Evolutionary conservation across 2,797 vertebrate genomes (phyloP).

Genomic region (Macropodus opercularis): DNA sequence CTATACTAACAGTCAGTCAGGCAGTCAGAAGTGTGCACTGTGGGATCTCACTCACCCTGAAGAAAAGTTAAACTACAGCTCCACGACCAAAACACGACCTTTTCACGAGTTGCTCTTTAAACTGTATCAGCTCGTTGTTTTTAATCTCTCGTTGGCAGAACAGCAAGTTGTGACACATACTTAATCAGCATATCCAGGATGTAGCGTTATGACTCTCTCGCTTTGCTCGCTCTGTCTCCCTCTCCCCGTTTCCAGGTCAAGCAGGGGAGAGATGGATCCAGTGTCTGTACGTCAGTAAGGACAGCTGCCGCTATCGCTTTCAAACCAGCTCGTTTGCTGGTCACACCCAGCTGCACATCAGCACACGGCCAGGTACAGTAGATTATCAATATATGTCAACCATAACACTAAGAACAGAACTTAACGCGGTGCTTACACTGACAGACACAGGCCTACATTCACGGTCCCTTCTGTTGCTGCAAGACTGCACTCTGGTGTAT

Average conservation of each 20-base stretch:
- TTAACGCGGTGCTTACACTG: neutral
- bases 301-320: conserved; percentile 80
- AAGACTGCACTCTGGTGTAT: conserved; percentile 60
- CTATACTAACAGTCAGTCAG: too few relatives aligned
- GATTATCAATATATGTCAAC: too few relatives aligned
- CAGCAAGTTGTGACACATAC: too few relatives aligned
- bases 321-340: conserved; percentile 68
- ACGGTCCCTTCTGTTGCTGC: conserved; percentile 63
- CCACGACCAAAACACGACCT: too few relatives aligned
- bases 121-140: too few relatives aligned
- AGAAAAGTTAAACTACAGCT: too few relatives aligned
- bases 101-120: too few relatives aligned
- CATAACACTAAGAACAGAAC: too few relatives aligned
- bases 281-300: conserved; percentile 77
- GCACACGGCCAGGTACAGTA: conserved; percentile 75
- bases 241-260: conserved; percentile 48
- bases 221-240: neutral
- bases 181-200: too few relatives aligned
- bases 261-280: conserved; percentile 61
- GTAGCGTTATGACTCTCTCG: too few relatives aligned
- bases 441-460: conserved; percentile 20
- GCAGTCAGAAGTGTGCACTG: too few relatives aligned
- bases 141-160: neutral
- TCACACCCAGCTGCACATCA: conserved; percentile 74
- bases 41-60: too few relatives aligned